phyloP scores from a whole-genome alignment of 2,797 vertebrate species.

The Darevskia nairensis region DNA sequence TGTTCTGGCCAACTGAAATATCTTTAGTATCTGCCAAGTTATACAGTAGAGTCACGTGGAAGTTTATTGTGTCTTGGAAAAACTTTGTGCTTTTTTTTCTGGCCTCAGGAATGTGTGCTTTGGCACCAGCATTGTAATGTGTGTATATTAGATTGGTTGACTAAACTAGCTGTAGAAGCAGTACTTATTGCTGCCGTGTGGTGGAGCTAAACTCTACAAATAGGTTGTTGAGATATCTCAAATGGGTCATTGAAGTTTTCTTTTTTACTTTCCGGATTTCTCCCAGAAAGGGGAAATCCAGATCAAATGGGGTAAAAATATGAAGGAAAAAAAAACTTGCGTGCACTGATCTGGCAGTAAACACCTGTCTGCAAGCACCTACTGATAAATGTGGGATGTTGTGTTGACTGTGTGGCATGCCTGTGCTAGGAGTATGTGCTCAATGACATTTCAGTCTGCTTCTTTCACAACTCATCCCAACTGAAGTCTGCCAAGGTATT shows the following conservation, averaged over 20 bases:
- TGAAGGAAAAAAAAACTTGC: no score
- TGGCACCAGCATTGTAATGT: not conserved
- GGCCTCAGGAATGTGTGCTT: not conserved
- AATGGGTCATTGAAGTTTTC: no score
- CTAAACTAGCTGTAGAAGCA: not conserved
- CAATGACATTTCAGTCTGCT: not conserved
- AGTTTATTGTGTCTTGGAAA: not conserved
- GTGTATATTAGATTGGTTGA: accelerated
- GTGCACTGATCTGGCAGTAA: no score
- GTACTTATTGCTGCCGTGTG: not conserved
- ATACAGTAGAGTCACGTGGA: not conserved
- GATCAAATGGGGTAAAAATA: no score
- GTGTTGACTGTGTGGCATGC: not conserved
- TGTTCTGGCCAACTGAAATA: not conserved
- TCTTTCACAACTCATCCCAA: not conserved
- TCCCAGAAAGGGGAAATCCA: no score
- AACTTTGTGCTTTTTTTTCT: not conserved
- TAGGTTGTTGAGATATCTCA: no score
- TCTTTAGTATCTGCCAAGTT: not conserved
- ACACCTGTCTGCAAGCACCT: not conserved
- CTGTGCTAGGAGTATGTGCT: not conserved
- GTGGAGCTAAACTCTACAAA: slow-evolving; percentile 12
- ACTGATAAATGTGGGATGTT: not conserved
- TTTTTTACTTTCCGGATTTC: no score
- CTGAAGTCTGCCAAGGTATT: not conserved